A percentile compares a stretch with the other conserved stretches of the same genome.
phyloP scores from a whole-genome alignment of 2,888 invertebrate genomes.

The Synergus laeviventris region DNA sequence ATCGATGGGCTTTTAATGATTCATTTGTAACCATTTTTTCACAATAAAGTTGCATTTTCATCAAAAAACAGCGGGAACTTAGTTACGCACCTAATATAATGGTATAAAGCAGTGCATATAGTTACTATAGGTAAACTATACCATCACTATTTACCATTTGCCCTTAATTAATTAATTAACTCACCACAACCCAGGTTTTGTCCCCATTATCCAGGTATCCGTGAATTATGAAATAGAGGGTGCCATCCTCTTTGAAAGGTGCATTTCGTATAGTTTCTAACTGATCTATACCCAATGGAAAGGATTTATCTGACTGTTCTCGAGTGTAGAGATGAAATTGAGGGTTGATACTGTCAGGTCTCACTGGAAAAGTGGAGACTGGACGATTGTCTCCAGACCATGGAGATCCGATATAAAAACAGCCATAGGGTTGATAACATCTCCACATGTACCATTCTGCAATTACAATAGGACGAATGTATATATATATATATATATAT shows the following conservation, averaged over 20 bases:
- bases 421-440: conserved; percentile 89
- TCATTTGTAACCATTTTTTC: too few species aligned
- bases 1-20: too few species aligned
- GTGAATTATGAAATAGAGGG: conserved; percentile 87
- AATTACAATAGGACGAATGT: conserved; percentile 39
- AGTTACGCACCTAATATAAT: too few species aligned
- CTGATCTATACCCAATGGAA: conserved; percentile 82
- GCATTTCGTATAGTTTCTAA: conserved; percentile 80
- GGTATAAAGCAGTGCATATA: too few species aligned
- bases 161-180: conserved; percentile 44
- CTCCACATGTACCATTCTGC: conserved; percentile 76
- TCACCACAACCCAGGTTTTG: conserved; percentile 85
- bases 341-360: conserved; percentile 82
- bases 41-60: too few species aligned
- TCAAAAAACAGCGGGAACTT: too few species aligned
- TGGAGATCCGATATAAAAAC: conserved; percentile 86
- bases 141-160: too few species aligned
- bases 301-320: conserved; percentile 77
- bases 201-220: conserved; percentile 92
- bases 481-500: too few species aligned
- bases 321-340: conserved; percentile 80
- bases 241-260: conserved; percentile 80
- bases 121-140: too few species aligned
- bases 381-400: conserved; percentile 89
- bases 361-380: conserved; percentile 86